phyloP scores from a whole-genome alignment of 2,888 invertebrate species.

The Coecobrya sp. region DNA sequence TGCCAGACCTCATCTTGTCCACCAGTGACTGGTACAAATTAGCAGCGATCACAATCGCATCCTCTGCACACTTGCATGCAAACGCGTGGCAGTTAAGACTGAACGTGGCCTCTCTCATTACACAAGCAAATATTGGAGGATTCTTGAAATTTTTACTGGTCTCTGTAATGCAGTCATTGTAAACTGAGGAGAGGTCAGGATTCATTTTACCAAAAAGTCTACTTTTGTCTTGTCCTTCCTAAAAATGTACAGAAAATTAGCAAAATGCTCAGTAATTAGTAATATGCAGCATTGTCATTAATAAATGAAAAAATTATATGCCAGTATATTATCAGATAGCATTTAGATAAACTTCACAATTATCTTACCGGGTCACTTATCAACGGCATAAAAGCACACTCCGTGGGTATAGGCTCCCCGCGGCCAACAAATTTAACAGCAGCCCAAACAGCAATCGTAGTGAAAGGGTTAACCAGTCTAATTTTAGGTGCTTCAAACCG shows the following conservation, averaged over 20 bases:
- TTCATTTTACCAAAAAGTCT: conserved; percentile 85
- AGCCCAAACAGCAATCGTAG: conserved; percentile 97
- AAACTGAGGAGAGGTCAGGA: conserved; percentile 83
- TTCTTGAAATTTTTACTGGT: conserved; percentile 87
- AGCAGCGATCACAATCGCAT: conserved; percentile 96
- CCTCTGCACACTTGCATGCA: conserved; percentile 95
- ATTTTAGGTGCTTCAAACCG: conserved; percentile 89
- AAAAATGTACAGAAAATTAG: conserved; percentile 32
- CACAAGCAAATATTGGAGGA: conserved; percentile 90
- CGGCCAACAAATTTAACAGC: conserved; percentile 94
- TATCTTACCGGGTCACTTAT: conserved; percentile 93
- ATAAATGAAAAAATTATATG: too few relatives aligned
- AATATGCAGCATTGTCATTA: too few relatives aligned
- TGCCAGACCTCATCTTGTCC: conserved; percentile 89
- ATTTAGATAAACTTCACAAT: too few relatives aligned
- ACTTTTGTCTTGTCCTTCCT: conserved; percentile 86
- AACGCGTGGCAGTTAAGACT: conserved; percentile 96
- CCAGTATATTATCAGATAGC: too few relatives aligned
- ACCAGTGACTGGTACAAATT: conserved; percentile 96
- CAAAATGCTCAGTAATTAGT: not conserved
- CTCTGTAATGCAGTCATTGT: conserved; percentile 87
- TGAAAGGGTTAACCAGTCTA: conserved; percentile 92
- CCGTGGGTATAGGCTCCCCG: conserved; percentile 86
- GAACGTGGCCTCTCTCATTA: conserved; percentile 94
- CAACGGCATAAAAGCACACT: conserved; percentile 94